phyloP scores from a whole-genome alignment of 2,888 invertebrate genomes.

The Bellardia pandia region DNA sequence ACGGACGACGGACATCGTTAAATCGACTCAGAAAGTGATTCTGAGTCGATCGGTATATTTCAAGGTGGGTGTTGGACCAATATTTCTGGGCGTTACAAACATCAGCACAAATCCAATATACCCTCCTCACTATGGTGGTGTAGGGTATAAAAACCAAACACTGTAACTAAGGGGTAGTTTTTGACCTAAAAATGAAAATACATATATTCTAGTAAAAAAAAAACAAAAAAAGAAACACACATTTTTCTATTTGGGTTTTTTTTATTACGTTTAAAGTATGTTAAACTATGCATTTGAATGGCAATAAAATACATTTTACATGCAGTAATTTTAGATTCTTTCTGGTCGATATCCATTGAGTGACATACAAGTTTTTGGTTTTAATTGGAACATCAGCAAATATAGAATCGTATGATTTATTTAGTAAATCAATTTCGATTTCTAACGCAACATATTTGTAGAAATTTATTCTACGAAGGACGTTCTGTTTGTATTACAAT shows the following conservation, averaged over 20 bases:
- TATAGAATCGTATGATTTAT: not conserved
- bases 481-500: too few relatives aligned
- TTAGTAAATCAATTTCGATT: not conserved
- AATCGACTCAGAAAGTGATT: too few relatives aligned
- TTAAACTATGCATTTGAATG: slow-evolving; percentile 54
- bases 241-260: slow-evolving; percentile 6
- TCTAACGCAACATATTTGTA: not conserved
- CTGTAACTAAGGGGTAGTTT: slow-evolving; percentile 68
- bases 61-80: too few relatives aligned
- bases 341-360: slow-evolving; percentile 30
- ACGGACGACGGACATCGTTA: too few relatives aligned
- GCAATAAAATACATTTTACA: slow-evolving; percentile 44
- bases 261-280: slow-evolving; percentile 49
- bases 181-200: slow-evolving; percentile 67
- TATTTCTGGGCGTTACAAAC: too few relatives aligned
- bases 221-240: slow-evolving; percentile 9
- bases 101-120: too few relatives aligned
- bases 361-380: slow-evolving; percentile 41
- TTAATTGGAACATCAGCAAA: slow-evolving; percentile 24
- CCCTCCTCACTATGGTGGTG: too few relatives aligned
- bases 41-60: too few relatives aligned
- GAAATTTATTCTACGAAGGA: not conserved
- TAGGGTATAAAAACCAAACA: not conserved
- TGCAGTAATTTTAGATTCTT: slow-evolving; percentile 23
- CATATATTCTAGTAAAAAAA: slow-evolving; percentile 23